Base-by-base conservation (phyloP, 2,113 vertebrate species). In the Megaceryle torquata region DNA sequence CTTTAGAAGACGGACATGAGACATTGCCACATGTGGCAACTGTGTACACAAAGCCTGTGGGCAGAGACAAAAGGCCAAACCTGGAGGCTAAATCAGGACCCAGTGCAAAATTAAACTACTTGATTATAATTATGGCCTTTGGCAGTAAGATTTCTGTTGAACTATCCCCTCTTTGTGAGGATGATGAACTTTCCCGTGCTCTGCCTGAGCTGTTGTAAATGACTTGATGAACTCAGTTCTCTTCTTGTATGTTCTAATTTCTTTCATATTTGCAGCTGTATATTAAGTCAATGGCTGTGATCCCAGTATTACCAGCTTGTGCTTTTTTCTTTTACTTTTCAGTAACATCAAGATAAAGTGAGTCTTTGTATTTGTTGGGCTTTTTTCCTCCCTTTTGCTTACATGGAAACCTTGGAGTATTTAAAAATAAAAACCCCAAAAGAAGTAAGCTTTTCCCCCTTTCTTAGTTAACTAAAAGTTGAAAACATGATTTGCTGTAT, bases 371-470 rank as follows among this genome's bases (percentile, higher is more conserved):
- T 65, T 69, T 15, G 1, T 8, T 26, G 7, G n/a, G 31, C 9
- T 29, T 25, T 26, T 1, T 1, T 13, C 21, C 28, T 10, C 10
- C 6, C 17, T 14, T 75, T 76, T 12, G 33, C 5, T 79, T 50
- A 13, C 15, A 48, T 41, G 20, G 13, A 69, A 84, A 75, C 3
- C 9, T 39, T 17, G 21, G 17, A 51, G 16, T 64, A 17, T 39
- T 39, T 26, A 37, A 13, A 18, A 50, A 56, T 16, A 26, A 33
- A 35, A 64, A 67, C 37, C 20, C 44, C 44, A 54, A 56, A 56
- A 56, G 8, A 44, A 48, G 4, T 9, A 43, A 31, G 4, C 0
- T 35, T 68, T 59, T 37, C 2, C 16, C 18, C 4, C 25, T 41
- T 72, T 95, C n/a, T 48, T 78, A 57, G 25, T 33, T 70, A 22